Evolutionary conservation across 2,888 invertebrate species (phyloP).

Genomic region (Tetragonisca angustula): DNA sequence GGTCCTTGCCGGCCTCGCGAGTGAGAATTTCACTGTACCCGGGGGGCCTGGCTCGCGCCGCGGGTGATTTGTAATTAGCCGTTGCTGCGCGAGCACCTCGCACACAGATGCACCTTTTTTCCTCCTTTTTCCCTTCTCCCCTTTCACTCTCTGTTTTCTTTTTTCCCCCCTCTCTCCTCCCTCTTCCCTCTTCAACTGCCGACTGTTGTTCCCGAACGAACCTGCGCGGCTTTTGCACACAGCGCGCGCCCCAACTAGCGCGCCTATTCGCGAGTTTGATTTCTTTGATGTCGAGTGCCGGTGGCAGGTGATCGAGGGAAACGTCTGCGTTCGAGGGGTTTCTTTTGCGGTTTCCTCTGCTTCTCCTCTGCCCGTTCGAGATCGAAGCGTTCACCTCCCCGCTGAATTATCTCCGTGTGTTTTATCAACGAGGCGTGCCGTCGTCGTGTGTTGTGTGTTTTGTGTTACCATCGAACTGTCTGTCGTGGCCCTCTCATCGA

Average conservation of each 20-base stretch:
- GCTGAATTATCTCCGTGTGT: background rate
- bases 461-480: background rate
- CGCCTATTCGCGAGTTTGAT: background rate
- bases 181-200: background rate
- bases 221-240: background rate
- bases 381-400: background rate
- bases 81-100: background rate
- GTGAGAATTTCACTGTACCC: conserved; percentile 61
- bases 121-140: conserved; percentile 1
- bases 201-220: background rate
- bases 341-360: background rate
- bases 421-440: background rate
- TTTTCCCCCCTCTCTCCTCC: background rate
- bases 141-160: background rate
- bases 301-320: conserved; percentile 27
- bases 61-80: conserved; percentile 59
- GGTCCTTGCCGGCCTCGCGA: conserved; percentile 19
- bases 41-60: conserved; percentile 24
- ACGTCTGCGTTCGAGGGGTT: conserved; percentile 1
- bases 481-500: no score
- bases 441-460: background rate
- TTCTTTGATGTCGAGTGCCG: conserved; percentile 28
- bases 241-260: background rate
- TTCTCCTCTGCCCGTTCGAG: background rate
- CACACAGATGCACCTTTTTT: conserved; percentile 3